Evolutionary conservation across 2,113 vertebrate genomes (phyloP).

Genomic region (Delphinus delphis): DNA sequence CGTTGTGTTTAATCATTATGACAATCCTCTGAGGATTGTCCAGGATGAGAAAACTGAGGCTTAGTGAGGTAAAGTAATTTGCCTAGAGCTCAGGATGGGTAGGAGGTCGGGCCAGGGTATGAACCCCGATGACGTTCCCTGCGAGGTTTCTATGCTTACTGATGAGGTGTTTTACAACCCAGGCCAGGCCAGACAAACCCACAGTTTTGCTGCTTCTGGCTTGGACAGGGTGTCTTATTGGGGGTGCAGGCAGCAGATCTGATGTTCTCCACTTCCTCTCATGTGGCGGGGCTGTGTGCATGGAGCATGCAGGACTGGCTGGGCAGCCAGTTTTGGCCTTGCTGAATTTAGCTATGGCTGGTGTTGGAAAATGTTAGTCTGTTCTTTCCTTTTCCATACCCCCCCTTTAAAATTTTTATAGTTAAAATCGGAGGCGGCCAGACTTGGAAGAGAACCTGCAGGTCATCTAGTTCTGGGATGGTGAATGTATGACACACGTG

Average conservation of each 20-base stretch:
- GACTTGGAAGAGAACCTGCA: constrained; percentile 12
- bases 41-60: not conserved
- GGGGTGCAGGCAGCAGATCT: not conserved
- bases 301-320: not conserved
- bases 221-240: not conserved
- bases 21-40: not conserved
- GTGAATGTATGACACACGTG: not conserved
- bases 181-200: not conserved
- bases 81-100: not conserved
- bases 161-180: not conserved
- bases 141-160: fast-evolving
- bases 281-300: not conserved
- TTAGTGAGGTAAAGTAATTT: not conserved
- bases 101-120: not conserved
- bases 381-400: constrained; percentile 23
- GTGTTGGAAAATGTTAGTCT: constrained; percentile 50
- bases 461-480: not conserved
- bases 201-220: not conserved
- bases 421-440: constrained; percentile 24
- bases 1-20: fast-evolving
- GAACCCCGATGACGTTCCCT: not conserved
- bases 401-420: not conserved
- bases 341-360: constrained; percentile 3
- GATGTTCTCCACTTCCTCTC: not conserved
- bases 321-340: not conserved